Evolutionary conservation across 2,113 vertebrate species (phyloP).

Genomic region (Pipa parva): DNA sequence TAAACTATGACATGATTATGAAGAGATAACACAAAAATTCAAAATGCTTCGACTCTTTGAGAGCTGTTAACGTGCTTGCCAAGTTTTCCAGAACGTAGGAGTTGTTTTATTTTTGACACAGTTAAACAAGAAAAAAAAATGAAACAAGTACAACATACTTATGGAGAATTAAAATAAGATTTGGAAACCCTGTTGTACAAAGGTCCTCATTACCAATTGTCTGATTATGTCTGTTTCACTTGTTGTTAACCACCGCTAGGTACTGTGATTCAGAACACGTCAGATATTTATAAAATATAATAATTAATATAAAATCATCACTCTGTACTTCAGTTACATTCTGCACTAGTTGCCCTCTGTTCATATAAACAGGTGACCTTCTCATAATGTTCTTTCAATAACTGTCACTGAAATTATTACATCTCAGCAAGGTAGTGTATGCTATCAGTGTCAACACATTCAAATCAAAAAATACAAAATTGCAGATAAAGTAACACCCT

Average conservation of each 20-base stretch:
- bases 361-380: background rate
- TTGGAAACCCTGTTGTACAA: too few relatives aligned
- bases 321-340: background rate
- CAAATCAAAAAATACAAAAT: background rate
- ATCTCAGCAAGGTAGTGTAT: background rate
- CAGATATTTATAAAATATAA: background rate
- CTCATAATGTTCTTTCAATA: background rate
- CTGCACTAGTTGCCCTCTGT: background rate
- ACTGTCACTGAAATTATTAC: background rate
- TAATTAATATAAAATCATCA: background rate
- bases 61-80: constrained; percentile 21
- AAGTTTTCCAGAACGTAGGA: constrained; percentile 7
- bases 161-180: too few relatives aligned
- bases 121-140: background rate
- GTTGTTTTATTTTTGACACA: constrained; percentile 18
- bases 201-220: too few relatives aligned
- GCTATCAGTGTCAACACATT: background rate
- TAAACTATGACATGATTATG: constrained; percentile 18
- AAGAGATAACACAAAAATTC: constrained; percentile 37
- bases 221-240: too few relatives aligned
- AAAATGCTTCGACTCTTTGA: constrained; percentile 22
- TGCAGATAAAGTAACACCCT: background rate
- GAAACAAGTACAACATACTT: background rate
- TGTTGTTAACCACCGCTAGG: too few relatives aligned
- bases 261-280: background rate